These are phyloP conservation scores for Brachyhypopomus occidentalis DNA, from an alignment of 2,113 vertebrate genomes.

Conservation along the genomic window DNA sequence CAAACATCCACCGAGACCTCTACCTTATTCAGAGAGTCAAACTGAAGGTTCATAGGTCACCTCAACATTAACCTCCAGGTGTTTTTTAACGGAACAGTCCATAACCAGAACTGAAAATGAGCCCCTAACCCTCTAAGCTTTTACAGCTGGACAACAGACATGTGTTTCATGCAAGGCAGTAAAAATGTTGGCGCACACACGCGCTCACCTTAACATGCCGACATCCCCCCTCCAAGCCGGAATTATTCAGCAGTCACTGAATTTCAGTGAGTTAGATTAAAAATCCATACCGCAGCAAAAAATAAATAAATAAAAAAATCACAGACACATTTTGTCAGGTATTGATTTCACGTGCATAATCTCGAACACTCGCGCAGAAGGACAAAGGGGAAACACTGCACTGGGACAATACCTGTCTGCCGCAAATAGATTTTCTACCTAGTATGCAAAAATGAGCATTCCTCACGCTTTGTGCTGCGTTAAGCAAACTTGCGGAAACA, in stretches of 20 bases:
- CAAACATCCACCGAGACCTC: not conserved
- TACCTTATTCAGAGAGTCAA: not conserved
- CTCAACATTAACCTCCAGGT: not conserved
- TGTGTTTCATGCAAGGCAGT: too few species aligned
- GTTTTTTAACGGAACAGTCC: not conserved
- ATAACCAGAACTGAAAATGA: too few species aligned
- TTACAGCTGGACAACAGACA: too few species aligned
- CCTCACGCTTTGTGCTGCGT: slow-evolving; percentile 47
- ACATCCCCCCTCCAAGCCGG: slow-evolving; percentile 5
- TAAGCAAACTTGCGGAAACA: slow-evolving; percentile 44
- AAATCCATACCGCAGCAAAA: slow-evolving; percentile 48
- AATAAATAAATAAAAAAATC: slow-evolving; percentile 17
- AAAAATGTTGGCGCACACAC: too few species aligned
- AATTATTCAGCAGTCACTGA: slow-evolving; percentile 26
- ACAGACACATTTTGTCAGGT: slow-evolving; percentile 45
- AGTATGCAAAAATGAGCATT: slow-evolving; percentile 34
- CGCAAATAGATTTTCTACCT: slow-evolving; percentile 49
- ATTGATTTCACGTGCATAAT: slow-evolving; percentile 55
- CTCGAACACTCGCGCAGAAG: slow-evolving; percentile 11
- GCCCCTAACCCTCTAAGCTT: too few species aligned
- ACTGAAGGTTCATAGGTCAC: not conserved
- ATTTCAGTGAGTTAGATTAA: slow-evolving; percentile 44
- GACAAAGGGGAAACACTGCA: not conserved
- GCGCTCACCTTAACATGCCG: slow-evolving; percentile 1
- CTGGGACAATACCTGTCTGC: slow-evolving; percentile 44